Evolutionary conservation across 2,797 vertebrate species (phyloP).

Genomic region (Cetoscarus ocellatus): DNA sequence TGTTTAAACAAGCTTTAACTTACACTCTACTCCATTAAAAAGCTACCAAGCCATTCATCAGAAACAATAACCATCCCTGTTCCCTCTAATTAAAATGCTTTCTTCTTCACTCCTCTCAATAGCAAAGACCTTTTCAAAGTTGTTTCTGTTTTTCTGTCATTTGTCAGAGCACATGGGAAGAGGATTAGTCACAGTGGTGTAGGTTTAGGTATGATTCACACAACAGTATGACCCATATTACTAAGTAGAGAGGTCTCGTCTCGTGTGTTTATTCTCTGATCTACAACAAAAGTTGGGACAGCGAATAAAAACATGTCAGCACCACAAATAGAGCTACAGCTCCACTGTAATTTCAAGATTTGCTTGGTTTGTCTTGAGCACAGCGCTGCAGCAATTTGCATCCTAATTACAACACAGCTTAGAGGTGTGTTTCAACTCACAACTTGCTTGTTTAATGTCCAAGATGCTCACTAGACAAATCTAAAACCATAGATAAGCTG

Average conservation of each 20-base stretch:
- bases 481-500: too few relatives aligned
- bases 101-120: conserved; percentile 20
- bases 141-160: conserved; percentile 35
- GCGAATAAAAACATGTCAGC: neutral
- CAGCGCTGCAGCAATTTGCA: too few relatives aligned
- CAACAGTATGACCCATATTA: conserved; percentile 13
- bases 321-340: neutral
- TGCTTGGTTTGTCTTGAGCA: neutral
- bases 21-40: conserved; percentile 28
- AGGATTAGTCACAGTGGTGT: conserved; percentile 32
- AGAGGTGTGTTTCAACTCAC: too few relatives aligned
- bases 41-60: conserved; percentile 33
- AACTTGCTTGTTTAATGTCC: too few relatives aligned
- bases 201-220: conserved; percentile 40
- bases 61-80: conserved; percentile 25
- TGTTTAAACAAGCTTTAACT: conserved; percentile 36
- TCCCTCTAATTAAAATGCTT: conserved; percentile 45
- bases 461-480: too few relatives aligned
- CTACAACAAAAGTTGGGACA: conserved; percentile 10
- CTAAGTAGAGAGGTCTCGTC: conserved; percentile 16
- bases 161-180: conserved; percentile 10
- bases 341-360: neutral
- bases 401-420: too few relatives aligned
- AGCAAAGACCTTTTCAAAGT: conserved; percentile 14
- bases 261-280: conserved; percentile 6